Evolutionary conservation across 2,797 vertebrate species (phyloP).

Genomic region (Megaceryle alcyon): DNA sequence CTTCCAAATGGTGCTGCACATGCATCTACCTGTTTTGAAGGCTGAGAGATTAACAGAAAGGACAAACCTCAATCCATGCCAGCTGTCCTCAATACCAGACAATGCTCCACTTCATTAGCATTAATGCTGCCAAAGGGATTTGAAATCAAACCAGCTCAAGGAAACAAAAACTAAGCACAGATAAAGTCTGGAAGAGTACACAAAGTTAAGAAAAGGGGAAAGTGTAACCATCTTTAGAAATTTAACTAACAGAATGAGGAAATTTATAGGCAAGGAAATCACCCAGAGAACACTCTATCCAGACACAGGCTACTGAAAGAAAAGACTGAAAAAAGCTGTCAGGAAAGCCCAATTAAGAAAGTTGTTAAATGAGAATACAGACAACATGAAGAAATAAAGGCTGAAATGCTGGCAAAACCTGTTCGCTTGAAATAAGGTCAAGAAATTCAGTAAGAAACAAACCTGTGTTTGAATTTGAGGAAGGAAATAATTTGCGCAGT

Average conservation of each 20-base stretch:
- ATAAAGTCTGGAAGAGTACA: background rate
- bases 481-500: background rate
- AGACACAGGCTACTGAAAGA: background rate
- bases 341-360: background rate
- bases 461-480: background rate
- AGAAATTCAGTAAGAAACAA: background rate
- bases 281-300: background rate
- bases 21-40: conserved; percentile 34
- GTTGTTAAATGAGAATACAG: background rate
- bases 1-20: background rate
- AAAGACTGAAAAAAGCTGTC: background rate
- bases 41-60: background rate
- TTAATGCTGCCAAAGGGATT: background rate
- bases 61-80: background rate
- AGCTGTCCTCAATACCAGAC: conserved; percentile 19
- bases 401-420: background rate
- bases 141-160: conserved; percentile 38
- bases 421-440: background rate
- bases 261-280: background rate
- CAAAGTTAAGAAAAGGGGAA: background rate
- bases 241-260: background rate
- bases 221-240: background rate
- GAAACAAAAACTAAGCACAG: background rate
- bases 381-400: background rate
- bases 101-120: background rate